A percentile compares a stretch with the other conserved stretches of the same genome.
Conservation (phyloP, 2,888 invertebrate genomes). For the Oxycera nigricornis region DNA sequence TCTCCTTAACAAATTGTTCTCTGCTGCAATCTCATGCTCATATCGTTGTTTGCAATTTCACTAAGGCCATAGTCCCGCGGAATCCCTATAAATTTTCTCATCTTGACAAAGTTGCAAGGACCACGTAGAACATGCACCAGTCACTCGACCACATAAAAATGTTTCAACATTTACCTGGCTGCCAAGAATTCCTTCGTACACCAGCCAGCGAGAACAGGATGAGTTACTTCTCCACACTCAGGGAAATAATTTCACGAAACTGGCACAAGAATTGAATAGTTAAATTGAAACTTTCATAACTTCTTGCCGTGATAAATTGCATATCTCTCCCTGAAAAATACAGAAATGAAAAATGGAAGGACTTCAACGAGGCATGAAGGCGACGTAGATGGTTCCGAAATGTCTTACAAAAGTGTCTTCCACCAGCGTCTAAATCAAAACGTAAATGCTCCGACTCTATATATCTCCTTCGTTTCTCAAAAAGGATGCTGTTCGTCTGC, state of each 20-base stretch:
- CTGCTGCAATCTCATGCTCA: neutral
- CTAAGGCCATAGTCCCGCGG: neutral
- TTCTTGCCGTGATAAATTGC: constrained; percentile 32
- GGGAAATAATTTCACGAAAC: constrained; percentile 33
- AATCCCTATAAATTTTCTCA: constrained; percentile 20
- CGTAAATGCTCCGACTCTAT: constrained; percentile 37
- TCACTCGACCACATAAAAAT: constrained; percentile 31
- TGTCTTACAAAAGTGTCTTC: neutral
- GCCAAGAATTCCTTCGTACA: constrained; percentile 32
- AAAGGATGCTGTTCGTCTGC: neutral
- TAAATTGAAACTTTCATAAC: constrained; percentile 41
- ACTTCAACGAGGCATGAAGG: constrained; percentile 7
- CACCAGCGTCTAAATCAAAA: constrained; percentile 39
- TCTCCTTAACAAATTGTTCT: constrained; percentile 9
- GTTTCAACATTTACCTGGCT: constrained; percentile 24
- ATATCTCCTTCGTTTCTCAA: constrained; percentile 5
- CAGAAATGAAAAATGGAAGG: neutral
- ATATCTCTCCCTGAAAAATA: constrained; percentile 12
- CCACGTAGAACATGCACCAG: constrained; percentile 9
- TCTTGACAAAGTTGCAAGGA: constrained; percentile 22
- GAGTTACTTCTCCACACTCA: constrained; percentile 10
- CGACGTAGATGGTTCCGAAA: constrained; percentile 24
- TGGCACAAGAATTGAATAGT: constrained; percentile 36
- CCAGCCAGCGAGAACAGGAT: neutral
- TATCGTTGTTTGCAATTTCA: constrained; percentile 10